Base-by-base conservation (phyloP, 2,888 invertebrate species). In the Phyllotreta cruciferae region DNA sequence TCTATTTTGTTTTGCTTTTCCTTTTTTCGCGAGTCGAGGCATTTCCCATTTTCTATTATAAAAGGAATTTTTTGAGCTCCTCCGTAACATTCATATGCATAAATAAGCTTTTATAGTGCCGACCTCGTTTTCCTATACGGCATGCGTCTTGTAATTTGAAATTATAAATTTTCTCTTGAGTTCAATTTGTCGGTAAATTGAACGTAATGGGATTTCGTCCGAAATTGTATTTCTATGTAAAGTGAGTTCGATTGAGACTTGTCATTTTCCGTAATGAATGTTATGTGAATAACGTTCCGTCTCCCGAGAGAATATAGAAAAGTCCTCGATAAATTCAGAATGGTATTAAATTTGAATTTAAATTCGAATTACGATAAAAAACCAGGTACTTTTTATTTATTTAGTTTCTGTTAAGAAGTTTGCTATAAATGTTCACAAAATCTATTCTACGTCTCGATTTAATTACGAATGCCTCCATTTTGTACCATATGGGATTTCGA, bases 171-270 rank as follows among this genome's bases (percentile, higher is more conserved):
- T 72, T 67, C 71, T 65, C 60, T 62, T 53, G 62, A 52, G 67
- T 68, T 70, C 71, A 73, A 73, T 73, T 73, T 71, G 70, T 70
- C 72, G 69, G 71, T 70, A 72, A 73, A 73, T 71, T 70, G 70
- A 66, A 69, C 63, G 71, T 71, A 71, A 73, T 72, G 63, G 68
- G 68, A 71, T 71, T 71, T 66, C 63, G 52, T 66, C 71, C 68
- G 66, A 73, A 72, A 71, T 71, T 70, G 70, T 68, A 73, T 72
- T 73, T 70, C 62, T 71, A 73, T 71, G 71, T 69, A 73, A 73
- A 72, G 56, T 60, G 53, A 56, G 50, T 60, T 71, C 67, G 69
- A 70, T 69, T 68, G 68, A 60, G 66, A 66, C 66, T 62, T 52
- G 67, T 63, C 68, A 64, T 71, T 67, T 24, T 64, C 45, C 53